Evolutionary conservation across 2,113 vertebrate species (phyloP), one percentile per base, ranked within the genome.

Genomic region (Tor tambroides): DNA sequence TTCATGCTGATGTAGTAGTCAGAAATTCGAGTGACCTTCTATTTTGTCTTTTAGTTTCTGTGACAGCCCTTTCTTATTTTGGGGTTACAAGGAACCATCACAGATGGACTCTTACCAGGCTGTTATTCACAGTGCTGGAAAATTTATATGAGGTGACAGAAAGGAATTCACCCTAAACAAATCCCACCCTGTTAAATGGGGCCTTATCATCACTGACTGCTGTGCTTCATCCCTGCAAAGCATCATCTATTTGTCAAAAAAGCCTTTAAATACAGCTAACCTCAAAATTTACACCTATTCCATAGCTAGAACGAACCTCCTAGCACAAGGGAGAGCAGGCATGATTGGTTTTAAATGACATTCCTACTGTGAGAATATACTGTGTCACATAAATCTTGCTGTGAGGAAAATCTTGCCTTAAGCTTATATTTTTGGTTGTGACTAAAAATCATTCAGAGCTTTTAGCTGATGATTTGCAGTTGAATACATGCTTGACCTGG

Each of bases 111-210:
- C 84, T 26, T 74, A 90, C 88, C 87, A 86, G 67, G 54, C 85
- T 90, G 90, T 87, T 84, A 88, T 93, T 94, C 93, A 67, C 21
- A 81, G 92, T 88, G 89, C 86, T 72, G 61, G 84, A 67, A 85
- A 61, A 94, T 94, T 94, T 95, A 94, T 94, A 93, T 90, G 90
- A 87, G 91, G 91, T 94, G 94, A 93, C 94, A 94, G 93, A 92
- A 89, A 94, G 92, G 94, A 95, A 95, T 95, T 94, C 89, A 87
- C 89, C 88, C 91, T 89, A 89, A 91, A 91, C 92, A 90, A 93
- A 93, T 92, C 90, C 86, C 83, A 89, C 89, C 84, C 90, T 88
- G 94, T 93, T 49, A 91, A 92, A 92, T 63, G 38, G 59, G 67
- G 84, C 89, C 92, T 93, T 93, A 94, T 94, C 94, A 93, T 94